phyloP scores from a whole-genome alignment of 1,140 invertebrate genomes.

The Carposina sasakii region DNA sequence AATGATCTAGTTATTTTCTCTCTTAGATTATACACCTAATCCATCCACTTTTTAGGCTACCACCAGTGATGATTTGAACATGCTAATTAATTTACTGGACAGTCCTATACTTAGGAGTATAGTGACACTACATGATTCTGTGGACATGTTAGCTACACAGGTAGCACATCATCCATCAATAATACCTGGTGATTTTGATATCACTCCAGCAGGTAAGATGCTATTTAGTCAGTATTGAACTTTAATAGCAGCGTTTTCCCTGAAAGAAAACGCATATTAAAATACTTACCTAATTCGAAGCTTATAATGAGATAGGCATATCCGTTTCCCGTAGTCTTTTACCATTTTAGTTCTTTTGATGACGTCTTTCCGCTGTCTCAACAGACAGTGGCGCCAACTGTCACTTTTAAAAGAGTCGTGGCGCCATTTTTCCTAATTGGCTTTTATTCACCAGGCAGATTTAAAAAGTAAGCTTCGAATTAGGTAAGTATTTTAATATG shows the following conservation, averaged over 20 bases:
- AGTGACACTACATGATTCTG: constrained; percentile 91
- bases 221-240: too few species aligned
- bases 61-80: constrained; percentile 88
- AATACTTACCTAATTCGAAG: too few species aligned
- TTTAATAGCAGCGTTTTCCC: too few species aligned
- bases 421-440: too few species aligned
- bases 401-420: too few species aligned
- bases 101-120: constrained; percentile 95
- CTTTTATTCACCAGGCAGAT: neutral
- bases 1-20: neutral
- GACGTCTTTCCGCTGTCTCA: too few species aligned
- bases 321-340: too few species aligned
- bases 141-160: constrained; percentile 85
- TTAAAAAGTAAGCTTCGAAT: constrained; percentile 7
- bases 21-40: neutral
- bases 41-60: constrained; percentile 69
- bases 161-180: constrained; percentile 92
- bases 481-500: constrained; percentile 13
- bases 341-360: too few species aligned
- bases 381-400: too few species aligned
- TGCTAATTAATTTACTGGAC: constrained; percentile 89
- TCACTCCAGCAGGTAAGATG: constrained; percentile 81
- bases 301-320: too few species aligned
- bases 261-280: too few species aligned
- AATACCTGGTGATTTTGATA: constrained; percentile 92